Percentiles rank a stretch among this genome's conserved stretches.
Conservation (phyloP, 2,113 vertebrate genomes). For the Bambusicola thoracicus region DNA sequence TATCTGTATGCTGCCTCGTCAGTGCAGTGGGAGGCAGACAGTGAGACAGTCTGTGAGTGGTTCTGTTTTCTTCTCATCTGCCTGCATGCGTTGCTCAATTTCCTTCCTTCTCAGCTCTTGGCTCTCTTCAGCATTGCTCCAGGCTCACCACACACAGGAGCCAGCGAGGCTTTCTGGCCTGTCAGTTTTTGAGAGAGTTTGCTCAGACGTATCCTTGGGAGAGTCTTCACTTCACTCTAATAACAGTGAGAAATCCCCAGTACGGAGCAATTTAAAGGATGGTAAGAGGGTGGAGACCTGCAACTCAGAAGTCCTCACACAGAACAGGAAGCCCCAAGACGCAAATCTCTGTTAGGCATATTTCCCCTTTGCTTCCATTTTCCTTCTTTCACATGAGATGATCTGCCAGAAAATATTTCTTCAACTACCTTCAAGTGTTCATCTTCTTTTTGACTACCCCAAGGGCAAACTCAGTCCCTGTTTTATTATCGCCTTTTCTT, state of each 20-base stretch:
- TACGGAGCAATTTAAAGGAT: neutral
- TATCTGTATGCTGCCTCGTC: neutral
- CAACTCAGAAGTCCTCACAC: slow-evolving; percentile 18
- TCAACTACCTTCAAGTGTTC: slow-evolving; percentile 47
- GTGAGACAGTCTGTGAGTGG: neutral
- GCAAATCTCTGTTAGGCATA: slow-evolving; percentile 1
- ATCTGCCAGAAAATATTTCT: slow-evolving; percentile 57
- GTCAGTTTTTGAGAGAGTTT: slow-evolving; percentile 52
- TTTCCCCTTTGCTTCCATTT: slow-evolving; percentile 43
- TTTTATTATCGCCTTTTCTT: neutral
- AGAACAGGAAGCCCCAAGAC: slow-evolving; percentile 47
- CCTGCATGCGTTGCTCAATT: neutral
- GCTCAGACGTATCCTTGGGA: slow-evolving; percentile 39
- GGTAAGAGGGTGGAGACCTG: slow-evolving; percentile 24
- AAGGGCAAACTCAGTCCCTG: slow-evolving; percentile 32
- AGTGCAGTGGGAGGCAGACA: neutral
- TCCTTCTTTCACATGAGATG: slow-evolving; percentile 43
- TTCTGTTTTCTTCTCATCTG: slow-evolving; percentile 43
- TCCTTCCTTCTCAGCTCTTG: neutral
- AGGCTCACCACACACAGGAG: slow-evolving; percentile 4
- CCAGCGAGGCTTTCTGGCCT: slow-evolving; percentile 6
- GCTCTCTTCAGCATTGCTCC: neutral
- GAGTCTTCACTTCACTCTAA: slow-evolving; percentile 15
- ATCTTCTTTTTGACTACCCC: slow-evolving; percentile 39
- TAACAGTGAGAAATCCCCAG: slow-evolving; percentile 19